phyloP scores from a whole-genome alignment of 2,797 vertebrate genomes.

The Eutrigla gurnardus region DNA sequence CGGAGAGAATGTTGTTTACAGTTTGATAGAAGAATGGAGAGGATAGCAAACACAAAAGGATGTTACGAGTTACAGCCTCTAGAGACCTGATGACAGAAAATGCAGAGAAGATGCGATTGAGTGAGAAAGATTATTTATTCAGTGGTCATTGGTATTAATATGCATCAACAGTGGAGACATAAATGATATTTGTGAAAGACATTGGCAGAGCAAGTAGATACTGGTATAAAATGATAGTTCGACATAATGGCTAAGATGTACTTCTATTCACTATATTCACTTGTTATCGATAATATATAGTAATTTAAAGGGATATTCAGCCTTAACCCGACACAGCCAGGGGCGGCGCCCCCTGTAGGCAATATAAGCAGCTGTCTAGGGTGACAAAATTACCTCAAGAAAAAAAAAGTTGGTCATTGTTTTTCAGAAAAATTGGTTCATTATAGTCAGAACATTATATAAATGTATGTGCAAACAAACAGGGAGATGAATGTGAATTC shows the following conservation, averaged over 20 bases:
- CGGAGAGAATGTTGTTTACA: conserved; percentile 22
- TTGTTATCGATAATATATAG: background rate
- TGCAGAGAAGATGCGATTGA: background rate
- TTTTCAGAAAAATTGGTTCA: too few species aligned
- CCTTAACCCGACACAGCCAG: too few species aligned
- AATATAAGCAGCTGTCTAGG: too few species aligned
- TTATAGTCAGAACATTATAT: too few species aligned
- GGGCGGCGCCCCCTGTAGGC: too few species aligned
- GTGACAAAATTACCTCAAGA: too few species aligned
- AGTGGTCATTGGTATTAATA: background rate
- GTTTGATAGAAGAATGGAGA: conserved; percentile 44
- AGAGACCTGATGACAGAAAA: conserved; percentile 22
- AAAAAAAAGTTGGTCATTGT: too few species aligned
- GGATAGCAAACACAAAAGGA: conserved; percentile 45
- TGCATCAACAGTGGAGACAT: background rate
- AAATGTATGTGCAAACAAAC: too few species aligned
- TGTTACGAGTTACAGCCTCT: conserved; percentile 25
- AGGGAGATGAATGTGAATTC: too few species aligned
- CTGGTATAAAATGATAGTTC: background rate
- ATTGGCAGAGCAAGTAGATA: background rate
- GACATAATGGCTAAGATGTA: background rate
- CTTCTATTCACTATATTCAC: background rate
- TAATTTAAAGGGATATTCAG: too few species aligned
- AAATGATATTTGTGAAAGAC: background rate
- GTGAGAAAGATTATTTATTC: background rate